A percentile compares a stretch with the other conserved stretches of the same genome.
Conservation (phyloP, 2,888 invertebrate genomes). For the Aporophyla lueneburgensis region DNA sequence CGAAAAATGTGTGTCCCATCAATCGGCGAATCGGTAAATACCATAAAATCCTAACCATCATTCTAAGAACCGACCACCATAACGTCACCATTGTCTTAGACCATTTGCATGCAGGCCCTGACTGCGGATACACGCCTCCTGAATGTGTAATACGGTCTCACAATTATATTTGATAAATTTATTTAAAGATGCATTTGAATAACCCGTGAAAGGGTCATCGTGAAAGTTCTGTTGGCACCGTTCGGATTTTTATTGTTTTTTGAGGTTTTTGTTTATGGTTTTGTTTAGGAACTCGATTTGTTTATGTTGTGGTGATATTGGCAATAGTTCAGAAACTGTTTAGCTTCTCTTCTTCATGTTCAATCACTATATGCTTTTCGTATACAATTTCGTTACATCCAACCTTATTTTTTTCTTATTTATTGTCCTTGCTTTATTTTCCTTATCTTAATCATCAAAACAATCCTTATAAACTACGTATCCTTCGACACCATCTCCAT, state of each 20-base stretch:
- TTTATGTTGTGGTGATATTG: constrained; percentile 12
- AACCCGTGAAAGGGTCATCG: constrained; percentile 84
- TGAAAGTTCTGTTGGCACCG: constrained; percentile 77
- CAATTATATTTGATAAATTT: constrained; percentile 90
- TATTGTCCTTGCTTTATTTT: neutral
- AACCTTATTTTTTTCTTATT: neutral
- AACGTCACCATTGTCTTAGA: constrained; percentile 87
- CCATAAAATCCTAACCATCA: constrained; percentile 85
- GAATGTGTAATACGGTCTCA: constrained; percentile 89
- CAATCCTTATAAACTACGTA: neutral
- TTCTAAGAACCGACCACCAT: constrained; percentile 90
- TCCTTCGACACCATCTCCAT: constrained; percentile 1
- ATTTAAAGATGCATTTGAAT: constrained; percentile 88
- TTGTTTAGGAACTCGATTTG: constrained; percentile 6
- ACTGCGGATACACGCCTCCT: constrained; percentile 87
- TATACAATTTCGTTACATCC: no score
- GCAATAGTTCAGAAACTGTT: constrained; percentile 2
- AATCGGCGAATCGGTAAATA: constrained; percentile 84
- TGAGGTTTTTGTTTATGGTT: constrained; percentile 28
- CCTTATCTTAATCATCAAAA: neutral
- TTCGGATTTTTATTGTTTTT: constrained; percentile 52
- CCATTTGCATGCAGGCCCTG: constrained; percentile 85
- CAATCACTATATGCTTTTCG: neutral
- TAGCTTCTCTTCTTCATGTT: neutral
- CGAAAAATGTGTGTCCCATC: constrained; percentile 77